Evolutionary conservation across 2,888 invertebrate species (phyloP).

Genomic region (Cataglyphis albicans): DNA sequence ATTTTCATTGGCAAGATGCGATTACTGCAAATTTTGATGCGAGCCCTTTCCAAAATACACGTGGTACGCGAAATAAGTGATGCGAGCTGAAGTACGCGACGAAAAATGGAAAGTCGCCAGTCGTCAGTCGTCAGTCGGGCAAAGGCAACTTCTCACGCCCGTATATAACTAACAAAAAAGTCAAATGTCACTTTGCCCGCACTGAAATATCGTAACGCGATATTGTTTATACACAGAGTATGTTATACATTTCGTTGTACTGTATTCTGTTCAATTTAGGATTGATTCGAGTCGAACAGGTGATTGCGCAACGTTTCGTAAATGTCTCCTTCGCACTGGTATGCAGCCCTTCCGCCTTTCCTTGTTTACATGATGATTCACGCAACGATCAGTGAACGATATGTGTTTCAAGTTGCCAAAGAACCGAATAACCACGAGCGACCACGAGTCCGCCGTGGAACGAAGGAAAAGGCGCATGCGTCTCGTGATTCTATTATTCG

Average conservation of each 20-base stretch:
- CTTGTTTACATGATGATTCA: not conserved
- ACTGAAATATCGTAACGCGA: not conserved
- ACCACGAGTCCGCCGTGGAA: not conserved
- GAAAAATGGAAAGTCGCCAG: not conserved
- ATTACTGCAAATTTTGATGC: not conserved
- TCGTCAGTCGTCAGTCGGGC: no score
- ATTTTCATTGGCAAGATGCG: not conserved
- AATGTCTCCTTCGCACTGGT: not conserved
- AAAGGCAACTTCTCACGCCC: not conserved
- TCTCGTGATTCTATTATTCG: not conserved
- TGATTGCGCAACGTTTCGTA: not conserved
- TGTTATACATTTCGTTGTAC: not conserved
- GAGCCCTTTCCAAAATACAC: not conserved
- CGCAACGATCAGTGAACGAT: not conserved
- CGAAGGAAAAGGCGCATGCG: not conserved
- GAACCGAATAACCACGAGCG: not conserved
- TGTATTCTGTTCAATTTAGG: not conserved
- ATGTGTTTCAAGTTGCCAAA: not conserved
- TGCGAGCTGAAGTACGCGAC: not conserved
- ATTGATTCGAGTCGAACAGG: not conserved
- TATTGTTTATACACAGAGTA: not conserved
- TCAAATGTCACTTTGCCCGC: constrained; percentile 43
- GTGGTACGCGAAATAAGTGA: not conserved
- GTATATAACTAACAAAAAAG: constrained; percentile 35
- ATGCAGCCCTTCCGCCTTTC: not conserved